Evolutionary conservation across 2,888 invertebrate genomes (phyloP).

Genomic region (Hyposoter dolosus): DNA sequence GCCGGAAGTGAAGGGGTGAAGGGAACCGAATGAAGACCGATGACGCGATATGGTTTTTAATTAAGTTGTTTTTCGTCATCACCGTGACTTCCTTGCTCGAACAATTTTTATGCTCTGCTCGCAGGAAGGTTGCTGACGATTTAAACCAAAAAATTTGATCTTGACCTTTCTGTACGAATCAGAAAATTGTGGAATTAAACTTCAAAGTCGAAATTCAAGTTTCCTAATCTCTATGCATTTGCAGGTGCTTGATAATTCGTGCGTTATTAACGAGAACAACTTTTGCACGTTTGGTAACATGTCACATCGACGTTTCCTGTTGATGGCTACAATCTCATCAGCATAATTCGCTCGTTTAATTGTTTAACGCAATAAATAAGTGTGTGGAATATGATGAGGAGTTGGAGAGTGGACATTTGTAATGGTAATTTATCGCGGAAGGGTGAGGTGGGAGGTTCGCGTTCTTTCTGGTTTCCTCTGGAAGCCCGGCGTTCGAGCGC

Average conservation of each 20-base stretch:
- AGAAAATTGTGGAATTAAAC: too few species aligned
- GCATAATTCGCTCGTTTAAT: slow-evolving; percentile 54
- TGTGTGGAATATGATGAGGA: slow-evolving; percentile 65
- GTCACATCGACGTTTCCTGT: not conserved
- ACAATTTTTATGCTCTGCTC: slow-evolving; percentile 8
- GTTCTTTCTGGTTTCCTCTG: slow-evolving; percentile 28
- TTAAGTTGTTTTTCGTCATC: slow-evolving; percentile 27
- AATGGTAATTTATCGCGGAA: slow-evolving; percentile 26
- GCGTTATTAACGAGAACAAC: not conserved
- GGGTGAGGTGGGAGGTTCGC: slow-evolving; percentile 46
- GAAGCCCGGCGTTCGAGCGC: slow-evolving; percentile 52
- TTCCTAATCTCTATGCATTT: not conserved
- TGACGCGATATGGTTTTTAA: slow-evolving; percentile 44
- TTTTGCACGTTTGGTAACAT: not conserved
- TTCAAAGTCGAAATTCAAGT: not conserved
- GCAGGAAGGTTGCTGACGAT: too few species aligned
- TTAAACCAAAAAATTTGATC: too few species aligned
- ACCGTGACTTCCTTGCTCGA: not conserved
- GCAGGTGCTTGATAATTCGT: not conserved
- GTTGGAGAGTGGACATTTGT: slow-evolving; percentile 69
- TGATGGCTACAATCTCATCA: not conserved
- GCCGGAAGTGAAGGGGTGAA: slow-evolving; percentile 20
- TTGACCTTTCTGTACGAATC: too few species aligned
- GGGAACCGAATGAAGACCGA: slow-evolving; percentile 50
- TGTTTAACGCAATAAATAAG: slow-evolving; percentile 57